Evolutionary conservation across 2,888 invertebrate species (phyloP).

Genomic region (Mythimna vitellina): DNA sequence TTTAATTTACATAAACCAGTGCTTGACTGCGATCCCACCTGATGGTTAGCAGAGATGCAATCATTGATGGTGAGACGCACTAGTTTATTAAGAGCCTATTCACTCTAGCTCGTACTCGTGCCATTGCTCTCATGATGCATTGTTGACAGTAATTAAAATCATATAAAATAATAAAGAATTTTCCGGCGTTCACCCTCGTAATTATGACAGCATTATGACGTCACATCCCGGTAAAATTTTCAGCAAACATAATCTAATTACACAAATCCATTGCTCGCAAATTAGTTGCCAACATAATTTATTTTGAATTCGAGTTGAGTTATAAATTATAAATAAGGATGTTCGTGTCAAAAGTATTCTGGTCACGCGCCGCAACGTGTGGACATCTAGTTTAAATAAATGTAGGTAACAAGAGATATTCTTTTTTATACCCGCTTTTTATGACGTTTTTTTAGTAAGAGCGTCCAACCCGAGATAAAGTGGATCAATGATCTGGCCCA

Average conservation of each 20-base stretch:
- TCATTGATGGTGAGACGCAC: too few species aligned
- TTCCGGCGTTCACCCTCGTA: conserved; percentile 7
- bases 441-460: conserved; percentile 1
- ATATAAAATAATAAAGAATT: conserved; percentile 30
- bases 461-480: too few species aligned
- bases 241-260: conserved; percentile 49
- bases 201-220: conserved; percentile 33
- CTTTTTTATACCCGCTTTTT: conserved; percentile 23
- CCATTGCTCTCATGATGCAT: neutral
- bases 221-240: conserved; percentile 30
- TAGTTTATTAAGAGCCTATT: too few species aligned
- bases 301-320: conserved; percentile 65
- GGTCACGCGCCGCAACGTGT: conserved; percentile 51
- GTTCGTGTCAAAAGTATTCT: conserved; percentile 33
- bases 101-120: too few species aligned
- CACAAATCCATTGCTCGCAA: conserved; percentile 58
- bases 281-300: conserved; percentile 68
- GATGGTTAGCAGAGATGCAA: too few species aligned
- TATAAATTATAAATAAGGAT: conserved; percentile 24
- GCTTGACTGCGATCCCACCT: too few species aligned
- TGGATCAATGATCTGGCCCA: too few species aligned
- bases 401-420: conserved; percentile 18
- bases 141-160: conserved; percentile 37
- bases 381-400: conserved; percentile 41
- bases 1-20: too few species aligned